Evolutionary conservation across 2,797 vertebrate species (phyloP).

Genomic region (Ispidina lecontei): DNA sequence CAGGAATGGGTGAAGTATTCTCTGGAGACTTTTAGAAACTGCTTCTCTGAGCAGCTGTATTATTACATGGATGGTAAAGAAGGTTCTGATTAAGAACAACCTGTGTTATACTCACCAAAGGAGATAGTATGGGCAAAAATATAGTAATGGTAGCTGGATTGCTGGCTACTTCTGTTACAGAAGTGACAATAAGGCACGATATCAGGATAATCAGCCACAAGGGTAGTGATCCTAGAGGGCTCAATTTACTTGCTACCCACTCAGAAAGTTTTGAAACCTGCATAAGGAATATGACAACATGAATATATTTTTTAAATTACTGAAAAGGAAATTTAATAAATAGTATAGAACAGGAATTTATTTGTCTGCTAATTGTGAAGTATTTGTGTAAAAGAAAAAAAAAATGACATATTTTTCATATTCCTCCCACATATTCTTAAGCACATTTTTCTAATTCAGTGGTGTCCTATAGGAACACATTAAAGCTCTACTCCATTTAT

Average conservation of each 20-base stretch:
- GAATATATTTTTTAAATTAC: background rate
- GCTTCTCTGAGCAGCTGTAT: background rate
- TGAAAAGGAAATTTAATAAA: background rate
- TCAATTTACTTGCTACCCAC: constrained; percentile 88
- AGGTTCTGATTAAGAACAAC: background rate
- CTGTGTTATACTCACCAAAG: constrained; percentile 83
- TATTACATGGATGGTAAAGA: background rate
- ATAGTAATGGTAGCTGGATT: constrained; percentile 92
- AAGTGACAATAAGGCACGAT: constrained; percentile 89
- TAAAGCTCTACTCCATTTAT: background rate
- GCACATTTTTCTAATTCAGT: background rate
- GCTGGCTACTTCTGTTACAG: constrained; percentile 91
- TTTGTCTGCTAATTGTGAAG: background rate
- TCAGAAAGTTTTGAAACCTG: constrained; percentile 88
- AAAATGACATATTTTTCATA: background rate
- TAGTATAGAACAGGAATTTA: background rate
- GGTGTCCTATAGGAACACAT: background rate
- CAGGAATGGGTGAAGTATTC: background rate
- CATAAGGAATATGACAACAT: background rate
- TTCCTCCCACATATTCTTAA: background rate
- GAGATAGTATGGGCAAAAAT: constrained; percentile 90
- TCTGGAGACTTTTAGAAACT: background rate
- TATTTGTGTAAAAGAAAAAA: background rate
- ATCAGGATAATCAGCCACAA: constrained; percentile 82
- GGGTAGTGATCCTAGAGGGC: constrained; percentile 87